A percentile compares a stretch with the other conserved stretches of the same genome.
Evolutionary conservation across 2,113 vertebrate genomes (phyloP).

Genomic region (Osmerus eperlanus): DNA sequence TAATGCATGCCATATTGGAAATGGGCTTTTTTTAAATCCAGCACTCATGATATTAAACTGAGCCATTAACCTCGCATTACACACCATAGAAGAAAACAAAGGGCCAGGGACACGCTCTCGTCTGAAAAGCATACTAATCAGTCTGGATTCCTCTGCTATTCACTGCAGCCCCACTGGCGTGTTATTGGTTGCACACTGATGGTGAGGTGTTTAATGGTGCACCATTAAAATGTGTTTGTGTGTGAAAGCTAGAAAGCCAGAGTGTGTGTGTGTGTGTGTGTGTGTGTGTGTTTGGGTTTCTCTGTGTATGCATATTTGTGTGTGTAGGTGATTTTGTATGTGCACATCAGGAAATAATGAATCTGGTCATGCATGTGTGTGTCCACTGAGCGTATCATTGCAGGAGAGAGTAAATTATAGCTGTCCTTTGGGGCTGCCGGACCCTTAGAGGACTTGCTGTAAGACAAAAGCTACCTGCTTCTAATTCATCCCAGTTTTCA

Average conservation of each 20-base stretch:
- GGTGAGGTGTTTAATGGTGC: constrained; percentile 37
- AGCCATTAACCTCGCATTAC: constrained; percentile 49
- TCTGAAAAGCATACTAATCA: constrained; percentile 30
- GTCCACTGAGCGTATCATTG: constrained; percentile 24
- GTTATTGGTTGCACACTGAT: constrained; percentile 36
- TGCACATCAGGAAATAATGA: not conserved
- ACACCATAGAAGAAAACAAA: constrained; percentile 17
- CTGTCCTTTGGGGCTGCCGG: not conserved
- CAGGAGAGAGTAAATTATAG: constrained; percentile 17
- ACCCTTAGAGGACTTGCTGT: not conserved
- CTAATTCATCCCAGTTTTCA: too few species aligned
- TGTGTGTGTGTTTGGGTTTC: constrained; percentile 1
- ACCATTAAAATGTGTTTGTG: constrained; percentile 23
- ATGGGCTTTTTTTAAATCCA: constrained; percentile 15
- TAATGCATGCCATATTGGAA: constrained; percentile 14
- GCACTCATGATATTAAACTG: constrained; percentile 7
- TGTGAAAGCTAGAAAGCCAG: not conserved
- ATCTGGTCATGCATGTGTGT: not conserved
- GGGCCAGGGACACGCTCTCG: not conserved
- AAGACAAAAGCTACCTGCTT: too few species aligned
- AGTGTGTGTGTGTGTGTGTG: constrained; percentile 1
- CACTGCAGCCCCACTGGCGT: constrained; percentile 13
- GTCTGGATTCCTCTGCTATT: constrained; percentile 29
- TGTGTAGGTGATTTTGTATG: not conserved
- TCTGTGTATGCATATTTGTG: not conserved